phyloP scores from a whole-genome alignment of 1,140 invertebrate genomes.

The Aphis craccivora region DNA sequence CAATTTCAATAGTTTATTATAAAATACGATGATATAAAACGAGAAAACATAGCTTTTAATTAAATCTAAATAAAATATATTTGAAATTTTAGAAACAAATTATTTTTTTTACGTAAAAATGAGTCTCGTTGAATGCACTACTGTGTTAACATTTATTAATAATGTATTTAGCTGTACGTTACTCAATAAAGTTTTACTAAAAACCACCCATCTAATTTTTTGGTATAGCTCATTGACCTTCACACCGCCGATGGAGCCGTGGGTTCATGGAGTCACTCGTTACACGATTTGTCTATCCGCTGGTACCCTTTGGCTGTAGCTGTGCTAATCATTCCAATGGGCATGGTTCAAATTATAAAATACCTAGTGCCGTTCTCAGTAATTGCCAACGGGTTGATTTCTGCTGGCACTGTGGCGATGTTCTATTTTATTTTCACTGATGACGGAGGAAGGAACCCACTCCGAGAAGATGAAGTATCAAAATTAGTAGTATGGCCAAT shows the following conservation, averaged over 20 bases:
- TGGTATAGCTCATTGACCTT: neutral
- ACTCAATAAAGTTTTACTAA: neutral
- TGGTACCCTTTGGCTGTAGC: slow-evolving; percentile 63
- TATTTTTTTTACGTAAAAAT: neutral
- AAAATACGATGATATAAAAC: neutral
- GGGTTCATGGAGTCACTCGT: neutral
- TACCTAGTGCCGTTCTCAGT: slow-evolving; percentile 79
- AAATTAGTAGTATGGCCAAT: neutral
- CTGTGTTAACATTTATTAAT: neutral
- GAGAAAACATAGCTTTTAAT: neutral
- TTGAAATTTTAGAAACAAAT: neutral
- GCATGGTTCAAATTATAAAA: slow-evolving; percentile 73
- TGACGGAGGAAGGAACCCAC: neutral
- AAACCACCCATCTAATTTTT: neutral
- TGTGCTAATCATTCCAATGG: slow-evolving; percentile 69
- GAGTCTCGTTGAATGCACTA: neutral
- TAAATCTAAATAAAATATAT: neutral
- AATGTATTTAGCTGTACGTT: neutral
- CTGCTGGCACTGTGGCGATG: slow-evolving; percentile 72
- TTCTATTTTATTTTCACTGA: slow-evolving; percentile 74
- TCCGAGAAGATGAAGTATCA: neutral
- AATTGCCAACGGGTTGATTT: slow-evolving; percentile 74
- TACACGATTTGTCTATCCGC: neutral
- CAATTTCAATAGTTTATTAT: no score
- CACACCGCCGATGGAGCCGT: neutral